Evolutionary conservation across 2,797 vertebrate genomes (phyloP), one percentile per base, ranked within the genome.

Genomic region (Crax fasciolata): DNA sequence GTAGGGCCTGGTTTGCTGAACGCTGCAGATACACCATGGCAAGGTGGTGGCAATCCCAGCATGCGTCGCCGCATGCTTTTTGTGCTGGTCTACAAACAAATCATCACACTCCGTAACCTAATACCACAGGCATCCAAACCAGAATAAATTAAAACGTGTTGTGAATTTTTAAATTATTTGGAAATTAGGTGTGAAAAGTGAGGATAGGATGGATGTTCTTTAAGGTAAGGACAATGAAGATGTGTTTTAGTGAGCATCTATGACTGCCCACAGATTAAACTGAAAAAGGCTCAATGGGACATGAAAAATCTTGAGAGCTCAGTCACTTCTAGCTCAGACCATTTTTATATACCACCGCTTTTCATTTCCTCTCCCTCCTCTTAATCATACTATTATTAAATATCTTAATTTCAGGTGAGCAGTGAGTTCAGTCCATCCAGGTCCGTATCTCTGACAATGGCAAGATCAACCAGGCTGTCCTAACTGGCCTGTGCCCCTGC

Each of bases 401-500:
- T 3, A 23, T 9, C 21, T 72, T 84, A 63, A 38, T 27, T 79
- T 7, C 41, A 6, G 67, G 38, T 5, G 51, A 48, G 58, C 28
- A 65, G 6, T 1, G 1, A 57, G 11, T 21, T 70, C 38, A 76
- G 10, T 16, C 13, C 19, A 55, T 19, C 59, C 16, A 87, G 20
- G 44, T 41, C 74, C 48, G 35, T 35, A 35, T 28, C 20, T 24
- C 41, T 39, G 41, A 15, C 24, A 44, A 59, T 4, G 35, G 11
- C 11, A 71, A 23, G 15, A 76, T 14, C 59, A 82, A 25, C 39
- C 24, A 80, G 24, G 24, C 77, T 80, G n/a, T 48, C 28, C 57
- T 35, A 85, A 1, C 2, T 0, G 0, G 28, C 24, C 23, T 59
- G 35, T 62, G 17, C 11, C 57, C 6, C 11, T 48, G 7, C 15